phyloP scores from a whole-genome alignment of 2,797 vertebrate genomes.

The Anomalospiza imberbis region DNA sequence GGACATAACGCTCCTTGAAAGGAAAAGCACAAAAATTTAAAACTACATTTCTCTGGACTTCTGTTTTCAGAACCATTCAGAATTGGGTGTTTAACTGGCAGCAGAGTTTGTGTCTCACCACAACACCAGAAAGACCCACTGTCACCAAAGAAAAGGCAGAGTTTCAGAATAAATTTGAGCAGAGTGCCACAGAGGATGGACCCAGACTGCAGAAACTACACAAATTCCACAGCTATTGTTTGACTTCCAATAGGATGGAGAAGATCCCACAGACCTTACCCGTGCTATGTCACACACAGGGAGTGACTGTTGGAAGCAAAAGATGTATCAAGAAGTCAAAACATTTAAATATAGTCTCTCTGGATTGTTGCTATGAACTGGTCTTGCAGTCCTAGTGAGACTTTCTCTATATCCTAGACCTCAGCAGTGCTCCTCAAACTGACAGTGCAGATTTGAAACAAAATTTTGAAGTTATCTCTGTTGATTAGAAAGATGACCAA shows the following conservation, averaged over 20 bases:
- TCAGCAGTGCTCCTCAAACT: not conserved
- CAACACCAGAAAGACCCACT: not conserved
- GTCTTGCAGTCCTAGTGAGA: not conserved
- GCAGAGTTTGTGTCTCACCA: not conserved
- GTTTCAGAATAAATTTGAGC: not conserved
- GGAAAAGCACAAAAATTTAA: not conserved
- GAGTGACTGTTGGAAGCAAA: not conserved
- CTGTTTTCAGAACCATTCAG: not conserved
- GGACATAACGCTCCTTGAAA: not conserved
- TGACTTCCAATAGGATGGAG: accelerated
- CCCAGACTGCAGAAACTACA: not conserved
- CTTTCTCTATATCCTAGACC: not conserved
- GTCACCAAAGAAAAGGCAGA: not conserved
- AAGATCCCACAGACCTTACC: not conserved
- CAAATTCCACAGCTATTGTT: not conserved
- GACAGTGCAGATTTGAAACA: not conserved
- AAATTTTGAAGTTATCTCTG: not conserved
- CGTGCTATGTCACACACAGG: not conserved
- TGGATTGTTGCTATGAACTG: not conserved
- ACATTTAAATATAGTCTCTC: not conserved
- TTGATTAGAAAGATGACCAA: not conserved
- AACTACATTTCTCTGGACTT: not conserved
- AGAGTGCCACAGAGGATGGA: not conserved
- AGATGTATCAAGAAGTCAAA: not conserved
- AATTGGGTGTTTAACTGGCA: not conserved